These are phyloP conservation scores for Scortum barcoo DNA, from an alignment of 2,113 vertebrate species.

Conservation along the genomic window DNA sequence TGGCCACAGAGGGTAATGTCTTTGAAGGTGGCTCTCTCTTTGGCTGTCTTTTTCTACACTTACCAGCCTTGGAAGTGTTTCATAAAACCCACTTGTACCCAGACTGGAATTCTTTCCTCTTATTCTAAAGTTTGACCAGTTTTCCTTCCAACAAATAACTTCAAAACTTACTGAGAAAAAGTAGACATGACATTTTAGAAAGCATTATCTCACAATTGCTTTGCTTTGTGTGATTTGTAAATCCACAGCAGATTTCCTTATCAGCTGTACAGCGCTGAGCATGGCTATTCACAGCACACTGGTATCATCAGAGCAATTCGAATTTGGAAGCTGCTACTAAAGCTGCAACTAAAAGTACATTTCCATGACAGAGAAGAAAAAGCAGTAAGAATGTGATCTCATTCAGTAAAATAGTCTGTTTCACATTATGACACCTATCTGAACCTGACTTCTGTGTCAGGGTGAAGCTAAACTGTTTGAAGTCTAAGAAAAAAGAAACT, in stretches of 20 bases:
- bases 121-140: constrained; percentile 14
- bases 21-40: constrained; percentile 9
- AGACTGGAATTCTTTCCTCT: not conserved
- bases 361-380: too few species aligned
- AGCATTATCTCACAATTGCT: not conserved
- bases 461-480: not conserved
- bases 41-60: not conserved
- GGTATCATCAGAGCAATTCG: not conserved
- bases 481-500: too few species aligned
- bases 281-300: constrained; percentile 2
- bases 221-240: not conserved
- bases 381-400: too few species aligned
- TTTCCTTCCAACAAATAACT: constrained; percentile 7
- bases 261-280: not conserved
- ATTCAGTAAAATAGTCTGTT: too few species aligned
- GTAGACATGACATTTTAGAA: constrained; percentile 18
- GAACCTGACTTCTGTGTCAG: not conserved
- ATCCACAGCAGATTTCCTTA: constrained; percentile 17
- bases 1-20: constrained; percentile 6
- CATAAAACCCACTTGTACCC: not conserved
- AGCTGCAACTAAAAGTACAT: not conserved
- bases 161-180: not conserved
- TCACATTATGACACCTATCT: not conserved
- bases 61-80: not conserved
- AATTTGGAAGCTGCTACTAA: constrained; percentile 4